Base-by-base conservation (phyloP, 2,113 vertebrate species). In the Loxodonta africana region DNA sequence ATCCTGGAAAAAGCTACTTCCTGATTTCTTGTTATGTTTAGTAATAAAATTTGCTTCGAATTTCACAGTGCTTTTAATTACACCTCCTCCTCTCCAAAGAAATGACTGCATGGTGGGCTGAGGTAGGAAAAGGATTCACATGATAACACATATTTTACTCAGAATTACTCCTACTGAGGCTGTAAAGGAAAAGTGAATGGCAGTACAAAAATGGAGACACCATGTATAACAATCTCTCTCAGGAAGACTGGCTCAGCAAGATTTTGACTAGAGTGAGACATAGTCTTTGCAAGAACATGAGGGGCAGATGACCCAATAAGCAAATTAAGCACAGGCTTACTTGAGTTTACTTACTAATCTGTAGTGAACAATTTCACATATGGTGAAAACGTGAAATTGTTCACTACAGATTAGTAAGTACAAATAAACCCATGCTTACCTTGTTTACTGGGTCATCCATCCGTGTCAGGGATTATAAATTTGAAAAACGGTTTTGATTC, bases 71-170 rank as follows among this genome's bases (percentile, higher is more conserved):
- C 25, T 91, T 82, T 91, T 85, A 63, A 80, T 41, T 83, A 69
- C 62, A 92, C 33, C 15, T 67, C 11, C 3, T 18, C 9, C 1
- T 83, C 21, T 82, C 65, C 48, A 94, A 90, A 88, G 51, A 48
- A 18, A 78, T 51, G 51, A 88, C 6, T 26, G 62, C 21, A n/a
- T 69, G 18, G 69, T 85, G 25, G 74, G 44, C 21, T 23, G 51
- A 90, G 4, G 30, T 77, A 73, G 78, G 46, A 90, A 77, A 78
- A 2, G 28, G 48, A 83, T 63, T 76, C 77, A 82, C 86, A 18
- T 78, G 65, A 74, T 80, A 41, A 53, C 20, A 78, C n/a, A 33
- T 78, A 48, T 93, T 95, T 95, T 46, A 83, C 46, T 90, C 9
- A 67, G 57, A 94, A 71, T 85, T 51, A 91, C 18, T 89, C 20